phyloP scores from a whole-genome alignment of 2,113 vertebrate species.

The Ardeotis arabs region DNA sequence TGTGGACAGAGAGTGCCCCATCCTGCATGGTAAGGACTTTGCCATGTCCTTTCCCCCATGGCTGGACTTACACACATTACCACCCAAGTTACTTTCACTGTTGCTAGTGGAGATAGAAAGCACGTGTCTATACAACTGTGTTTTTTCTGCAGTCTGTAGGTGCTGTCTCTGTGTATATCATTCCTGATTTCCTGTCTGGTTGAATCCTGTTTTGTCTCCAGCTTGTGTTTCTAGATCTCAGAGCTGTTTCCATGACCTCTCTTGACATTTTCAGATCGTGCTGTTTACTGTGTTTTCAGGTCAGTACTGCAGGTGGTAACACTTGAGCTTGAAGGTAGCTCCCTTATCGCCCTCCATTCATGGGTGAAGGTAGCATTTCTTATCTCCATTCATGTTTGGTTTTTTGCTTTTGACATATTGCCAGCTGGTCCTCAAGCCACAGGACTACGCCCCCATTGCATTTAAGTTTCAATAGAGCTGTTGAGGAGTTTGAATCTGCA shows the following conservation, averaged over 20 bases:
- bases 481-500: neutral
- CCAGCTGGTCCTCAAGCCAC: neutral
- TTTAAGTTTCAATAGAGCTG: neutral
- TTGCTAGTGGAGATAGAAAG: neutral
- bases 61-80: neutral
- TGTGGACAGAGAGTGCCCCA: neutral
- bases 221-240: neutral
- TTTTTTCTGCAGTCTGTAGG: neutral
- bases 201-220: neutral
- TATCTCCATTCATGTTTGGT: neutral
- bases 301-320: neutral
- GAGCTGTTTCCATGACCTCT: neutral
- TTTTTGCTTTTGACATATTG: neutral
- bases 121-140: neutral
- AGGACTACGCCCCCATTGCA: neutral
- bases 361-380: neutral
- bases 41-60: neutral
- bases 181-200: neutral
- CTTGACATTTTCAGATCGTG: neutral
- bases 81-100: neutral
- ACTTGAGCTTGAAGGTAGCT: neutral
- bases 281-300: neutral
- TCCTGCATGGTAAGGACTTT: neutral
- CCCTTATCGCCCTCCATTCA: neutral
- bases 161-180: neutral